Evolutionary conservation across 2,113 vertebrate species (phyloP).

Genomic region (Delphinus delphis): DNA sequence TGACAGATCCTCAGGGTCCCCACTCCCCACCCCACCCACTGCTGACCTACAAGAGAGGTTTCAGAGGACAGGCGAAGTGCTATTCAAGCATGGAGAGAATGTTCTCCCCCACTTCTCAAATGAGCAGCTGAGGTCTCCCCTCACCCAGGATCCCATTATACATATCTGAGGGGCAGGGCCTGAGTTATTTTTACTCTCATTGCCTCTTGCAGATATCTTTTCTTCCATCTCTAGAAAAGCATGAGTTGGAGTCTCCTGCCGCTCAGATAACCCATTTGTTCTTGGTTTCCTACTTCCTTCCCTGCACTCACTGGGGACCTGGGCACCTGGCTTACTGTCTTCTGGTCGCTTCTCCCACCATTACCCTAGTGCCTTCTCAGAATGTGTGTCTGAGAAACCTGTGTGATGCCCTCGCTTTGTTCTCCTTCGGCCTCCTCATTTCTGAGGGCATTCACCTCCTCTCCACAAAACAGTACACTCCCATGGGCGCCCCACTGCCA

Average conservation of each 20-base stretch:
- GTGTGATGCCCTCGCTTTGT: not conserved
- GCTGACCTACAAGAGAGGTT: not conserved
- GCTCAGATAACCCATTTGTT: not conserved
- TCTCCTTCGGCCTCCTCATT: not conserved
- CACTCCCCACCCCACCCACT: not conserved
- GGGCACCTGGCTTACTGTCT: not conserved
- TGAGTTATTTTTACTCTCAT: not conserved
- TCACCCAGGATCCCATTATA: not conserved
- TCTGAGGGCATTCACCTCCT: not conserved
- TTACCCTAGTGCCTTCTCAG: not conserved
- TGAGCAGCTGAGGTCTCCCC: not conserved
- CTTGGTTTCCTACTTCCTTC: not conserved
- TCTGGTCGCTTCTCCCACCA: too few relatives aligned
- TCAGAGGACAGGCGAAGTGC: not conserved
- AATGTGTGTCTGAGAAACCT: not conserved
- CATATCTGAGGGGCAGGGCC: not conserved
- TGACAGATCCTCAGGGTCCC: not conserved
- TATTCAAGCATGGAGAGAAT: not conserved
- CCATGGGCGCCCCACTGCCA: fast-evolving
- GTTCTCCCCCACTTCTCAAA: not conserved
- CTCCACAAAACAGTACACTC: too few relatives aligned
- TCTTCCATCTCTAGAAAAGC: not conserved
- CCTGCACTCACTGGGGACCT: not conserved
- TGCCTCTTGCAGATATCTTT: not conserved
- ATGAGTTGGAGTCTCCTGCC: not conserved